These are phyloP conservation scores for Mycetomoellerius zeteki DNA, from an alignment of 1,140 invertebrate species.

Conservation along the genomic window DNA sequence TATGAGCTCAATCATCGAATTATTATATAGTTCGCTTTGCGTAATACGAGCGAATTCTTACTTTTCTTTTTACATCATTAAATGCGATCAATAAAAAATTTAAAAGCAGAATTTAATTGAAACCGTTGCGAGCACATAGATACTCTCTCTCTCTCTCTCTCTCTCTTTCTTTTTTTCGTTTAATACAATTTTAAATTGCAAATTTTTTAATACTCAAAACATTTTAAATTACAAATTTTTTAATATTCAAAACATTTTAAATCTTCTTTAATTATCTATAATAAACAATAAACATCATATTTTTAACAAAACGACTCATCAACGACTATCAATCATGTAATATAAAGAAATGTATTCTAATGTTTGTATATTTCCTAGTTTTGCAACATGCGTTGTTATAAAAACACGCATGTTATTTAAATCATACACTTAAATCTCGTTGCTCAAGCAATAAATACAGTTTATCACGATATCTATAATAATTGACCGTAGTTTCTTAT, in stretches of 20 bases:
- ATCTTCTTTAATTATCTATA: background rate
- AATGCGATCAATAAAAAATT: background rate
- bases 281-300: background rate
- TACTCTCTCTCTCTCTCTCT: background rate
- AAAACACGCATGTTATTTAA: background rate
- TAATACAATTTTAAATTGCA: too few relatives aligned
- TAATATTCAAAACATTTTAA: background rate
- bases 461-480: slow-evolving; percentile 29
- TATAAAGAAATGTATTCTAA: background rate
- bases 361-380: slow-evolving; percentile 5
- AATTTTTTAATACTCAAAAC: background rate
- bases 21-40: too few relatives aligned
- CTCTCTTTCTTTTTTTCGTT: background rate
- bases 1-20: too few relatives aligned
- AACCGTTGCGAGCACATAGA: background rate
- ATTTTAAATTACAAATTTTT: background rate
- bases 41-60: too few relatives aligned
- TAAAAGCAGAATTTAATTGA: background rate
- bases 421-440: background rate
- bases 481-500: background rate
- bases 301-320: background rate
- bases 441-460: slow-evolving; percentile 27
- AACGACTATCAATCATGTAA: background rate
- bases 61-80: background rate
- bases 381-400: slow-evolving; percentile 20